Conservation (phyloP, 2,888 invertebrate genomes). For the Drosophila anomelani region DNA sequence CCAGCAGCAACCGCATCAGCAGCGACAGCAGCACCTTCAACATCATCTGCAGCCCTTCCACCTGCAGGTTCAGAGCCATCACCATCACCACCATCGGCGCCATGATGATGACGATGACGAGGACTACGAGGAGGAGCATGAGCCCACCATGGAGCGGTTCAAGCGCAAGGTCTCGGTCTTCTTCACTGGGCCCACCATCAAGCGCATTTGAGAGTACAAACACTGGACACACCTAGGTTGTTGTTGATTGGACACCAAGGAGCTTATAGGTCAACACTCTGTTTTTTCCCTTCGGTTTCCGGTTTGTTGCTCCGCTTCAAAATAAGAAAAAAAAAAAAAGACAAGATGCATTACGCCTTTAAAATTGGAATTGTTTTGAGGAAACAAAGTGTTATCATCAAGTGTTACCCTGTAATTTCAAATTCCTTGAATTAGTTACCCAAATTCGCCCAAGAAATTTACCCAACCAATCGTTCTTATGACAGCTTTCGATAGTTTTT, state of each 20-base stretch:
- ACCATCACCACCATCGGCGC: conserved; percentile 16
- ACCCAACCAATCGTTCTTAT: conserved; percentile 1
- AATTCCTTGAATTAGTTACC: background rate
- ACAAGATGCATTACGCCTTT: background rate
- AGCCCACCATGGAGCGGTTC: conserved; percentile 83
- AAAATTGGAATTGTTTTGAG: background rate
- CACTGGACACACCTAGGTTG: conserved; percentile 44
- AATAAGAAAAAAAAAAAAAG: background rate
- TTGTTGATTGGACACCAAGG: conserved; percentile 45
- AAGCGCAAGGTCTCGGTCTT: conserved; percentile 85
- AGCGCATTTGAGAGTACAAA: conserved; percentile 84
- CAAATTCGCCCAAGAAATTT: background rate
- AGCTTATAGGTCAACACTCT: conserved; percentile 22
- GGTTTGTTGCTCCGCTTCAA: conserved; percentile 4
- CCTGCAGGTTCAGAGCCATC: conserved; percentile 9
- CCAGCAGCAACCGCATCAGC: background rate
- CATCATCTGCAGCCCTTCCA: conserved; percentile 23
- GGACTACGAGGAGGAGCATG: conserved; percentile 80
- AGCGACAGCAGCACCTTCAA: background rate
- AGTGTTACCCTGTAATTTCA: background rate
- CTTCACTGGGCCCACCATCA: conserved; percentile 85
- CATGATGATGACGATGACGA: conserved; percentile 80
- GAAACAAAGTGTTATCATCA: background rate
- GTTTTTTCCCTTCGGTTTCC: conserved; percentile 27
- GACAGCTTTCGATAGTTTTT: conserved; percentile 10